Conservation (phyloP, 2,113 vertebrate genomes). For the Engraulis encrasicolus region DNA sequence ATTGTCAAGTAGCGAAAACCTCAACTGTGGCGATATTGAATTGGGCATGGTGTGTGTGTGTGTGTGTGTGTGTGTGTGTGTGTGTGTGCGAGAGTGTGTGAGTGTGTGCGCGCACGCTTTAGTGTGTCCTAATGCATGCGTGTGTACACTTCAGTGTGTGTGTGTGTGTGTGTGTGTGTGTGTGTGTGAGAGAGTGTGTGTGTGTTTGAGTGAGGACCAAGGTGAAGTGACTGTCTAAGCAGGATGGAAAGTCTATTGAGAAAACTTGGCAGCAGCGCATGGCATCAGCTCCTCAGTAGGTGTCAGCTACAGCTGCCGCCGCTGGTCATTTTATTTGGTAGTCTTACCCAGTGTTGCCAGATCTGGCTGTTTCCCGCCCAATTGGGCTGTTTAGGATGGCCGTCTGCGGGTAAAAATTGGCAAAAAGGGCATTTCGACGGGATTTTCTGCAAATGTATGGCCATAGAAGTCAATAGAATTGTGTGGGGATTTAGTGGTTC, state of each 20-base stretch:
- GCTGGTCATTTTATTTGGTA: neutral
- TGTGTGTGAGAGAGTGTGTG: neutral
- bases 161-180: constrained; percentile 8
- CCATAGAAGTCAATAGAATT: neutral
- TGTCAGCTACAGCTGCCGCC: neutral
- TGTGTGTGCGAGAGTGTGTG: constrained; percentile 2
- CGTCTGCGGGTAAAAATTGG: too few species aligned
- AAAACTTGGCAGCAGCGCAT: neutral
- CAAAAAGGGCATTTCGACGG: neutral
- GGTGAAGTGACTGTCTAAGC: neutral
- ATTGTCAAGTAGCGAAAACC: neutral
- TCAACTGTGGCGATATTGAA: neutral
- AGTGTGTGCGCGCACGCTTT: constrained; percentile 23
- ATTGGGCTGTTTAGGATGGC: too few species aligned
- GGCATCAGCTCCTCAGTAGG: neutral
- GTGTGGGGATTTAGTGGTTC: too few species aligned
- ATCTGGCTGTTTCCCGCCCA: too few species aligned
- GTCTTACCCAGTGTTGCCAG: too few species aligned
- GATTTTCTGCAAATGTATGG: neutral
- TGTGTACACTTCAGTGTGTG: neutral
- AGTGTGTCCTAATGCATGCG: neutral
- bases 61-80: neutral
- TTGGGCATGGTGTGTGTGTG: neutral
- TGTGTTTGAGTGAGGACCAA: neutral
- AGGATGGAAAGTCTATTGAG: neutral